Percentiles rank a stretch among this genome's conserved stretches.
Evolutionary conservation across 2,888 invertebrate species (phyloP).

Genomic region (Matsumyia berberina): DNA sequence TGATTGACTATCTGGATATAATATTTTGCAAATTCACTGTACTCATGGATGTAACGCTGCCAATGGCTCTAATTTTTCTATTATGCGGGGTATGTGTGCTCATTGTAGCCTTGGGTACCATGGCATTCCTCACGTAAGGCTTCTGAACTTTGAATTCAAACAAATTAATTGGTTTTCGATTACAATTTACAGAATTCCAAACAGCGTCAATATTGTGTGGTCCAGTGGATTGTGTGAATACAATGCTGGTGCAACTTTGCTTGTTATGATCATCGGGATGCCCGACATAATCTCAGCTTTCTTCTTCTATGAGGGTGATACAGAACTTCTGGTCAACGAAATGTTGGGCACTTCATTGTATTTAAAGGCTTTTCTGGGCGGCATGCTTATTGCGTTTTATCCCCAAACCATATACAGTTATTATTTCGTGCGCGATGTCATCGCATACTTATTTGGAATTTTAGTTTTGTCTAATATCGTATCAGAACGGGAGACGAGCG

Average conservation of each 20-base stretch:
- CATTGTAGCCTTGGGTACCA: not conserved
- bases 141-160: not conserved
- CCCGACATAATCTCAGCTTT: conserved; percentile 51
- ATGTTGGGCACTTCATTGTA: conserved; percentile 51
- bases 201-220: conserved; percentile 37
- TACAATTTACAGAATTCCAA: conserved; percentile 32
- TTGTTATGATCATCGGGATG: conserved; percentile 35
- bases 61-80: conserved; percentile 15
- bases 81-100: not conserved
- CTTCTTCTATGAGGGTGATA: conserved; percentile 49
- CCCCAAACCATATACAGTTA: conserved; percentile 24
- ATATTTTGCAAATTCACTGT: conserved; percentile 35
- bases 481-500: conserved; percentile 15
- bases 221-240: conserved; percentile 34
- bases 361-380: conserved; percentile 50
- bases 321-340: conserved; percentile 47
- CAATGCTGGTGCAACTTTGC: conserved; percentile 43
- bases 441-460: conserved; percentile 27
- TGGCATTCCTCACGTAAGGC: conserved; percentile 41
- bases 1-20: conserved; percentile 32
- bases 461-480: conserved; percentile 3
- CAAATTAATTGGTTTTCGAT: not conserved
- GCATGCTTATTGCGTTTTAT: conserved; percentile 24
- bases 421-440: conserved; percentile 51
- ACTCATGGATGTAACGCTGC: conserved; percentile 17